Evolutionary conservation across 2,113 vertebrate genomes (phyloP).

Genomic region (Prionailurus viverrinus): DNA sequence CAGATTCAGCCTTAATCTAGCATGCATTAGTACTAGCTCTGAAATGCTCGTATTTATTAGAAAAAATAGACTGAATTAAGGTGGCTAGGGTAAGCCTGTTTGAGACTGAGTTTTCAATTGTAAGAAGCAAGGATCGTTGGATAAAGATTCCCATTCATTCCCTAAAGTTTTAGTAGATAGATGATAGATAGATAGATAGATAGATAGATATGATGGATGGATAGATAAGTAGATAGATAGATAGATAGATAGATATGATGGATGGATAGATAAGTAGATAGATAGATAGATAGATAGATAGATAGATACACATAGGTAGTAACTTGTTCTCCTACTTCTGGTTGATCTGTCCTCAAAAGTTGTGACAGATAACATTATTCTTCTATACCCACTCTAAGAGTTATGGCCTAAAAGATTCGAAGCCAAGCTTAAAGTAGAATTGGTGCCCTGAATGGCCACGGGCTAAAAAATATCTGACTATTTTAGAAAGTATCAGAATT

Average conservation of each 20-base stretch:
- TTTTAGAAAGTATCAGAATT: background rate
- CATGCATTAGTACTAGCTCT: background rate
- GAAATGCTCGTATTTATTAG: background rate
- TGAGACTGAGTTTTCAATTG: background rate
- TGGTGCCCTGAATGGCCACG: background rate
- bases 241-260: too few relatives aligned
- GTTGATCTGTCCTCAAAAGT: background rate
- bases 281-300: too few relatives aligned
- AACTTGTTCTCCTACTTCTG: background rate
- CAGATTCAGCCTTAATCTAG: background rate
- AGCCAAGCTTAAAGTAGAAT: background rate
- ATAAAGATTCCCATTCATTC: background rate
- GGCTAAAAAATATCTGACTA: background rate
- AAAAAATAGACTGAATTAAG: background rate
- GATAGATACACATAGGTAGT: background rate
- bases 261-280: too few relatives aligned
- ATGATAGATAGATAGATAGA: too few relatives aligned
- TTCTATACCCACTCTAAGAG: background rate
- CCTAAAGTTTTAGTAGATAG: background rate
- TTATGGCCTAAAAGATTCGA: slow-evolving; percentile 5
- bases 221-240: too few relatives aligned
- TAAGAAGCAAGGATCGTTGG: background rate
- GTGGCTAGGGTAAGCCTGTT: background rate
- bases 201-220: too few relatives aligned
- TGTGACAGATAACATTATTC: background rate